Base-by-base conservation (phyloP, 2,113 vertebrate genomes). In the Agapornis roseicollis region DNA sequence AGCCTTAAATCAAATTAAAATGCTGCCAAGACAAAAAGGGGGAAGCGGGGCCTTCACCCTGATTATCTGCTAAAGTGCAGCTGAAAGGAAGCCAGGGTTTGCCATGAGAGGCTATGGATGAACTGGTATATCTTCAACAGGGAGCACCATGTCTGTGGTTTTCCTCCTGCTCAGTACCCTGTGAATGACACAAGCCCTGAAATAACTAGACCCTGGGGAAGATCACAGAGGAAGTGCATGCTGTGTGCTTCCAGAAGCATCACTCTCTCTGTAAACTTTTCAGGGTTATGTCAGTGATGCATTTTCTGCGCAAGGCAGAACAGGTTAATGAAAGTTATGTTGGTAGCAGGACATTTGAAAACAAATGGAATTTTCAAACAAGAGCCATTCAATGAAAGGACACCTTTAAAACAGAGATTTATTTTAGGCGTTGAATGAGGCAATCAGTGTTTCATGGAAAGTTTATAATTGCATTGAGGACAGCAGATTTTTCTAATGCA, bases 81-180 rank as follows among this genome's bases (percentile, higher is more conserved):
- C 25, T 61, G 33, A 13, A 88, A 60, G 23, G 13, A 55, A 64
- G 17, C 5, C 29, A 61, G 31, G 17, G 4, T 15, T 39, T 44
- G 15, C 60, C 23, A 17, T 17, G 41, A 72, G 33, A 46, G 23
- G 17, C 6, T 24, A 13, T 1, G 6, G 50, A 47, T 7, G 18
- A 50, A 29, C 7, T 29, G 18, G 27, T 12, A 0, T 25, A 16
- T 12, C 24, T 65, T 53, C 16, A 64, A 25, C 13, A 47, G 49
- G 49, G 33, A 83, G 3, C 27, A 23, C 9, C 8, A 2, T 6
- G 25, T 6, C 18, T 1, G 1, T 10, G 27, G 4, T 42, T 76
- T 76, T 42, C 25, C 6, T 37, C 4, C 11, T n/a, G 37, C 41
- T 53, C 20, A 10, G 17, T 39, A 65, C 31, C 16, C 56, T 46